phyloP scores from a whole-genome alignment of 1,140 invertebrate species.

The Cyclina sinensis region DNA sequence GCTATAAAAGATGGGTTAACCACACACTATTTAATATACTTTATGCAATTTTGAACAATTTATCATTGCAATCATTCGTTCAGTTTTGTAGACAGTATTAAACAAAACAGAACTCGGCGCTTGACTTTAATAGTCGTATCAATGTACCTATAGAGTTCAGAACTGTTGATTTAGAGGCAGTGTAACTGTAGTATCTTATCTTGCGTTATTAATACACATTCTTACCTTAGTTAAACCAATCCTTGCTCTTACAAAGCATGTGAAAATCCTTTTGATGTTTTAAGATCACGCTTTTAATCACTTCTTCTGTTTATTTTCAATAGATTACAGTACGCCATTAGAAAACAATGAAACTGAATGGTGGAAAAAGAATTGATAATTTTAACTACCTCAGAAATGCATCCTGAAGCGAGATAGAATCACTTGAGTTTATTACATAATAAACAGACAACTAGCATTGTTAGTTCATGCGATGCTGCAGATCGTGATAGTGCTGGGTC shows the following conservation, averaged over 20 bases:
- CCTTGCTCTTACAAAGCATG: not conserved
- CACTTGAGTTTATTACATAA: not conserved
- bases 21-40: not conserved
- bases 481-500: too few relatives aligned
- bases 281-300: slow-evolving; percentile 27
- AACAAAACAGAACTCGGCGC: not conserved
- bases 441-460: not conserved
- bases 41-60: not conserved
- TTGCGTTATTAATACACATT: slow-evolving; percentile 24
- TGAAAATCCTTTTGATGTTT: slow-evolving; percentile 10
- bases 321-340: not conserved
- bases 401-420: not conserved
- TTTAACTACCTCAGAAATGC: not conserved
- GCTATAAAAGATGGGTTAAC: not conserved
- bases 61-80: not conserved
- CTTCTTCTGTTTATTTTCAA: slow-evolving; percentile 37
- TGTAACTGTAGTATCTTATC: not conserved
- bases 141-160: not conserved
- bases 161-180: not conserved
- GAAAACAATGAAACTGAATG: slow-evolving; percentile 1
- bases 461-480: too few relatives aligned
- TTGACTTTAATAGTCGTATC: slow-evolving; percentile 16
- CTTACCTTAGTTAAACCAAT: not conserved
- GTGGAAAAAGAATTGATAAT: not conserved
- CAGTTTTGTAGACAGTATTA: not conserved